Evolutionary conservation across 2,113 vertebrate genomes (phyloP).

Genomic region (Solea solea): DNA sequence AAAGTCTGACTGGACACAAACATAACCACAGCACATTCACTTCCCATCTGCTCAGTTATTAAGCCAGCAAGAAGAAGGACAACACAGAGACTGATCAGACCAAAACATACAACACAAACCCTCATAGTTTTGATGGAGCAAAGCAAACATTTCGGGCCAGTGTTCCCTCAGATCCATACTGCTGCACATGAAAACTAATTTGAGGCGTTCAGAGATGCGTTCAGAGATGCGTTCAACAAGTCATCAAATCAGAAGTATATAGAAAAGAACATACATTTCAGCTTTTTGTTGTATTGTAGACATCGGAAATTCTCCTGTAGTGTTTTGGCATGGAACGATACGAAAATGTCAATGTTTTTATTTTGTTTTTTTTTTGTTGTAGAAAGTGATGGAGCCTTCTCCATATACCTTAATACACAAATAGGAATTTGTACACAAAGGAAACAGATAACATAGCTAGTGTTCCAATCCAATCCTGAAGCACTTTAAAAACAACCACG

Average conservation of each 20-base stretch:
- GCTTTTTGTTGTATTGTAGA: no score
- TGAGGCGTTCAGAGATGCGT: neutral
- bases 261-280: no score
- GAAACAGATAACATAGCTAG: no score
- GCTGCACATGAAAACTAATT: neutral
- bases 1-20: constrained; percentile 30
- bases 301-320: neutral
- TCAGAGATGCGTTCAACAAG: neutral
- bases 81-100: neutral
- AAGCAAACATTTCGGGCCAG: neutral
- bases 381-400: no score
- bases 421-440: no score
- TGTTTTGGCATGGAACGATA: no score
- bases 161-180: neutral
- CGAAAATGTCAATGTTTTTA: no score
- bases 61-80: constrained; percentile 44
- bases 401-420: no score
- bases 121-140: neutral
- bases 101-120: neutral
- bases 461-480: no score
- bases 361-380: no score
- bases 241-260: neutral
- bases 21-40: constrained; percentile 47
- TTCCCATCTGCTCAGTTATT: constrained; percentile 70
- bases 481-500: no score